Base-by-base conservation (phyloP, 1,140 invertebrate species). In the Drosophila virilis region DNA sequence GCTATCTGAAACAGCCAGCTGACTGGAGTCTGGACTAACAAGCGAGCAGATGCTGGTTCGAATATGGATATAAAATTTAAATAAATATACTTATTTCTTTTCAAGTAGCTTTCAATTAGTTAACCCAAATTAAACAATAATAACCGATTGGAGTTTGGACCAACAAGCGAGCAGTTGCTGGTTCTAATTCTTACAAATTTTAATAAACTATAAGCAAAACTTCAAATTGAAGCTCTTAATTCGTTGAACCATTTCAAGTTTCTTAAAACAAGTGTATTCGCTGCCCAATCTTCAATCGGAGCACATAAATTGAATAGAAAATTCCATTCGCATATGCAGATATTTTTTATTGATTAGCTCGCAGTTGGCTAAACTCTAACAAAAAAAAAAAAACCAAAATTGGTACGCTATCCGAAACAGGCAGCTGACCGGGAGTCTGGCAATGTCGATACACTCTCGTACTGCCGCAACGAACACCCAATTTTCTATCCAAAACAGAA, bases 391-490 rank as follows among this genome's bases (percentile, higher is more conserved):
- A 15, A 35, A 10, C 12, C 5, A 46, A 15, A 17, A 46, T 52
- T 17, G 38, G 13, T 35, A 13, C 13, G 43, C 45, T 38, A 48
- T 48, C 45, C 10, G 33, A 48, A 61, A 28, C 59, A 50, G 59
- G 59, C 59, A 61, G 59, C 43, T 37, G 33, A 28, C 43, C 6
- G 33, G 43, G 48, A 5, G 48, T 71, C 54, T 45, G 46, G 28
- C 57, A 68, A 43, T 61, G 46, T 68, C 38, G 45, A 61, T 68
- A 33, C 13, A 50, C 45, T 17, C 46, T 40, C 65, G 54, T 15
- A 43, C 48, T 45, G 52, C 22, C 12, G 8, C 1, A 28, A 58
- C 12, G 33, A 51, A 38, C 28, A 45, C 57, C 22, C 54, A 50
- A 59, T 61, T 62, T 52, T 9, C 54, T 43, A 51, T 61, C 61